Conservation (phyloP, 2,888 invertebrate species). For the Lasioglossum villosulum region DNA sequence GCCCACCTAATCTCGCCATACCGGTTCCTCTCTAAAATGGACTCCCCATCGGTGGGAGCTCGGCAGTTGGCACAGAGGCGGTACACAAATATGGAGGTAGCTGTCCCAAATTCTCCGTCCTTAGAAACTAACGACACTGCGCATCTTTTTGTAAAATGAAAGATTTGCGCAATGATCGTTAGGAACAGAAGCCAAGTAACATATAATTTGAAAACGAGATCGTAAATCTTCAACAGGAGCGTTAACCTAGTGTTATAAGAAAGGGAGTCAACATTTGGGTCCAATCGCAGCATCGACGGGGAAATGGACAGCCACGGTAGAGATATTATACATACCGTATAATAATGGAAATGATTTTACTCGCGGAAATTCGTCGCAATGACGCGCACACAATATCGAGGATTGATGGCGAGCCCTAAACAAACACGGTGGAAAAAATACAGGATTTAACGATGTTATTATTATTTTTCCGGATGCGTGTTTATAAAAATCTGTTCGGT, state of each 20-base stretch:
- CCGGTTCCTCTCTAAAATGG: conserved; percentile 6
- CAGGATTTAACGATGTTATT: conserved; percentile 39
- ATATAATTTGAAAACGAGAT: background rate
- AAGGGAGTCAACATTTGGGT: no score
- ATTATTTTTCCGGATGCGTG: conserved; percentile 34
- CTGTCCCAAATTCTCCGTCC: background rate
- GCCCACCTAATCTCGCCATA: conserved; percentile 53
- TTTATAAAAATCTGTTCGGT: conserved; percentile 52
- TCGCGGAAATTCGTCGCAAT: conserved; percentile 18
- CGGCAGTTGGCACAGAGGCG: background rate
- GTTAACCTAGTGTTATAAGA: no score
- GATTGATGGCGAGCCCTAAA: conserved; percentile 33
- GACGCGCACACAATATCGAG: conserved; percentile 12
- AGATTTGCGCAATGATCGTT: background rate
- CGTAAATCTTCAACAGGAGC: no score
- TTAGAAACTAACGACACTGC: no score
- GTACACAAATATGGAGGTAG: background rate
- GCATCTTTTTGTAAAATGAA: background rate
- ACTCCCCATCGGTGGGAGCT: background rate
- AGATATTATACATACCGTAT: background rate
- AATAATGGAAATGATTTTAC: conserved; percentile 44
- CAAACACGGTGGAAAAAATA: conserved; percentile 18
- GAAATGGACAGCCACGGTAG: background rate
- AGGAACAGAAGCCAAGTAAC: background rate
- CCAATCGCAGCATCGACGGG: no score